phyloP scores from a whole-genome alignment of 1,140 invertebrate genomes.

The Gyrodactylus bullatarudis region DNA sequence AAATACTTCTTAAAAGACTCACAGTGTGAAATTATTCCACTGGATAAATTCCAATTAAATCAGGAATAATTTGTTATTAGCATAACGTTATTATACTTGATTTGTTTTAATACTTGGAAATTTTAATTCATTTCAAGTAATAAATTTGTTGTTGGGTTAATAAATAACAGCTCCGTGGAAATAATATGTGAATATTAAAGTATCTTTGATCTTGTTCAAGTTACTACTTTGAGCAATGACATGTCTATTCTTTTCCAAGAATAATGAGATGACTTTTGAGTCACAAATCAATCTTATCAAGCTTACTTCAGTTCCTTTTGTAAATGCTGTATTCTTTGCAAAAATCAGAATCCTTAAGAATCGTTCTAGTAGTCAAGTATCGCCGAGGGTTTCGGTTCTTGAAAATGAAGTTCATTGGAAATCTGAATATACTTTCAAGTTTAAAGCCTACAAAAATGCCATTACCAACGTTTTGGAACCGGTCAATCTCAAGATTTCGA shows the following conservation, averaged over 20 bases:
- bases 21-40: too few species aligned
- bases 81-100: too few species aligned
- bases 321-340: background rate
- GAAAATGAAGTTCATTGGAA: background rate
- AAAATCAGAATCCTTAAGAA: background rate
- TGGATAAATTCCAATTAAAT: too few species aligned
- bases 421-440: background rate
- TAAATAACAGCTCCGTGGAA: too few species aligned
- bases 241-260: background rate
- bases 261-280: background rate
- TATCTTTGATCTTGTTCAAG: too few species aligned
- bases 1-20: too few species aligned
- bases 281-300: background rate
- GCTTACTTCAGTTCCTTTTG: background rate
- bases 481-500: background rate
- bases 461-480: background rate
- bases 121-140: too few species aligned
- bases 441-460: background rate
- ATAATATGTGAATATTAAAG: too few species aligned
- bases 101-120: too few species aligned
- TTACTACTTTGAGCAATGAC: background rate
- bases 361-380: background rate
- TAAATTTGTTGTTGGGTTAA: too few species aligned
- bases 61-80: too few species aligned
- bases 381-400: background rate